These are phyloP conservation scores for Bufo bufo DNA, from an alignment of 2,113 vertebrate species.

Conservation along the genomic window DNA sequence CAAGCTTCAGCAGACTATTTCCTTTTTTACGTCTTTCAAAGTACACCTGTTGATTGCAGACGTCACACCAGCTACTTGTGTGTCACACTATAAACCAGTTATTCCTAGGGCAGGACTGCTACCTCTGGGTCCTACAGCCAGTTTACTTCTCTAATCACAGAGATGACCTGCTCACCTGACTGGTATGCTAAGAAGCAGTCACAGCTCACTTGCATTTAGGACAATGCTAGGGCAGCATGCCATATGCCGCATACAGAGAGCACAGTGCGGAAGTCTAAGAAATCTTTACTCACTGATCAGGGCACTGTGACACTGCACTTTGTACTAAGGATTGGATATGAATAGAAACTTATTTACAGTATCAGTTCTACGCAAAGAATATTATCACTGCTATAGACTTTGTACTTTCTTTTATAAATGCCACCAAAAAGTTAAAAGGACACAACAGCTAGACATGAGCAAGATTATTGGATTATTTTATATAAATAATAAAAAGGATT, in stretches of 20 bases:
- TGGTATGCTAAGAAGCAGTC: constrained; percentile 28
- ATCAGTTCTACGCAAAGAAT: not conserved
- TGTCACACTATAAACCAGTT: constrained; percentile 64
- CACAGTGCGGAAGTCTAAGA: not conserved
- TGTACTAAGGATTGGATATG: not conserved
- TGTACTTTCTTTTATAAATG: not conserved
- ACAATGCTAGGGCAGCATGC: not conserved
- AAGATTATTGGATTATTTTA: not conserved
- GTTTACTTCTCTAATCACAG: constrained; percentile 27
- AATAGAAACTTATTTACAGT: not conserved
- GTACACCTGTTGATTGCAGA: constrained; percentile 64
- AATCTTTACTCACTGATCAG: not conserved
- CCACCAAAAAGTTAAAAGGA: not conserved
- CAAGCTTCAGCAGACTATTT: constrained; percentile 37
- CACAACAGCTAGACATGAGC: not conserved
- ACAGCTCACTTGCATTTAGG: constrained; percentile 34
- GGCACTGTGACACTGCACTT: not conserved
- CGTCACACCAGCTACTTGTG: constrained; percentile 63
- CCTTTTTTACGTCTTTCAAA: constrained; percentile 57
- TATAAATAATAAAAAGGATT: not conserved
- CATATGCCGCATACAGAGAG: not conserved
- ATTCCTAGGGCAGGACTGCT: constrained; percentile 54
- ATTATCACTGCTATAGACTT: not conserved
- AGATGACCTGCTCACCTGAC: constrained; percentile 17
- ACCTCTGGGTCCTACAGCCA: constrained; percentile 65